Base-by-base conservation (phyloP, 2,888 invertebrate genomes). In the Balanococcus diminutus region DNA sequence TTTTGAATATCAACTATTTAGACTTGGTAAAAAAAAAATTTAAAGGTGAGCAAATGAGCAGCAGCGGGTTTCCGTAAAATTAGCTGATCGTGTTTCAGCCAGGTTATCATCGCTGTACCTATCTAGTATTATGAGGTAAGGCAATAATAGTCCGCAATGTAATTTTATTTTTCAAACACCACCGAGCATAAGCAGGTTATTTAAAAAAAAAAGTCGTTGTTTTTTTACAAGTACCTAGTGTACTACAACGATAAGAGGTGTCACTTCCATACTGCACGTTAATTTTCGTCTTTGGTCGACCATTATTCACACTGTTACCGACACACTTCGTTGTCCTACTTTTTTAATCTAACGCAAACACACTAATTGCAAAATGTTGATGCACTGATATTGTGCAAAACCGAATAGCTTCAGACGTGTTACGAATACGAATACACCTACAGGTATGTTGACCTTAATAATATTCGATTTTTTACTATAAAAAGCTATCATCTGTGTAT, bases 321-420 rank as follows among this genome's bases (percentile, higher is more conserved):
- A 72, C 72, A 72, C 31, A 72, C 72, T 72, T 72, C 31, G 72
- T 72, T 72, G 72, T 72, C 72, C 72, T 72, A 72, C 72, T 72
- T 72, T 72, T 72, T 72, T 72, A 72, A 72, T 72, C 72, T 72
- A 72, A 72, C 72, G 72, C 31, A 72, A 72, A 72, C 72, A 72
- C 72, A 8, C 31, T 72, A 72, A 72, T 72, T 72, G 72, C 72
- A 32, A 72, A 72, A 72, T 72, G 72, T 72, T 72, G 72, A 72
- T 72, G 72, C 72, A 72, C 72, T 32, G 31, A 72, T 72, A 72
- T 28, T 72, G 72, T 32, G 72, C 72, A 32, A 72, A 72, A 31
- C 19, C 72, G 3, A 72, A 72, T 72, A 72, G 31, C 5, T 32
- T 72, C 31, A 31, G 16, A 31, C 72, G 28, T 72, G 72, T 28